Conservation (phyloP, 2,113 vertebrate genomes). For the Lepidiolamprologus cunningtoni region DNA sequence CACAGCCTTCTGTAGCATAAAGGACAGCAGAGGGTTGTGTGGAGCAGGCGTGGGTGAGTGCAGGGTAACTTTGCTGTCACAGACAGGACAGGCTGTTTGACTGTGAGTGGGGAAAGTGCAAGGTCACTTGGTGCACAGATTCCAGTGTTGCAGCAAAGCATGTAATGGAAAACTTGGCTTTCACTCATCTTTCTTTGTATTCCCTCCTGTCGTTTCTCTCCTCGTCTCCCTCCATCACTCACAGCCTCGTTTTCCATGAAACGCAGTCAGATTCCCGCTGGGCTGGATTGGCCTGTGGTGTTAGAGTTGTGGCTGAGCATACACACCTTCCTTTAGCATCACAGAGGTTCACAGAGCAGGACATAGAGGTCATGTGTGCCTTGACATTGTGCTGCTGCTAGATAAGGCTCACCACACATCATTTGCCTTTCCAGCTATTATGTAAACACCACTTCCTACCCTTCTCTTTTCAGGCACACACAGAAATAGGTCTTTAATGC, state of each 20-base stretch:
- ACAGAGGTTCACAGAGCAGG: not conserved
- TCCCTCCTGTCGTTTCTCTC: not conserved
- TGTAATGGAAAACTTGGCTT: constrained; percentile 55
- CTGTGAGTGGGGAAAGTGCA: not conserved
- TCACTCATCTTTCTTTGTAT: not conserved
- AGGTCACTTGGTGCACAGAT: constrained; percentile 49
- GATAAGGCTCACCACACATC: constrained; percentile 15
- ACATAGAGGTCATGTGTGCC: not conserved
- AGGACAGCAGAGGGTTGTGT: not conserved
- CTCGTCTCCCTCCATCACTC: not conserved
- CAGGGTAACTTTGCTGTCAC: not conserved
- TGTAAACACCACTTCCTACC: not conserved
- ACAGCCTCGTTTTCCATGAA: not conserved
- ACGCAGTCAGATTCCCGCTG: not conserved
- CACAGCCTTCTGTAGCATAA: not conserved
- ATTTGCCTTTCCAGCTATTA: constrained; percentile 25
- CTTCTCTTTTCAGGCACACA: not conserved
- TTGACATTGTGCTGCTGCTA: constrained; percentile 9
- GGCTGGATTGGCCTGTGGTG: too few species aligned
- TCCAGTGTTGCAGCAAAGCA: constrained; percentile 60
- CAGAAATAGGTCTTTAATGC: not conserved
- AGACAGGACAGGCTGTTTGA: not conserved
- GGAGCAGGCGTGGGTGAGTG: not conserved
- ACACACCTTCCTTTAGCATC: not conserved
- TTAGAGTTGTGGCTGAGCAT: not conserved